These are phyloP conservation scores for Esperia sulphurella DNA, from an alignment of 2,888 invertebrate genomes.

Conservation along the genomic window DNA sequence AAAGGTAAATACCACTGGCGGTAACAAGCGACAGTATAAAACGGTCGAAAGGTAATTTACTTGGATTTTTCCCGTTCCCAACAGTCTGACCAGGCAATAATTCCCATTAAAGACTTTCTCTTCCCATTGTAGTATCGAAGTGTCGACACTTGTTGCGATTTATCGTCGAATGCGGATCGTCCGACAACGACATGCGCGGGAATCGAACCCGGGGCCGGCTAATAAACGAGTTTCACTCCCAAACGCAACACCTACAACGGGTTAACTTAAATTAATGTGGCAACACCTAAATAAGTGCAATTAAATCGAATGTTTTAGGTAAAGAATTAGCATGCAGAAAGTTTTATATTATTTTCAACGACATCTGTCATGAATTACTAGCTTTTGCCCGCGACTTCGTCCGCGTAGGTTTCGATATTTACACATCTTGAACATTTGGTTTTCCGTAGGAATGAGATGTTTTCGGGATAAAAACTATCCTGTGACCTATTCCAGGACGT, in stretches of 20 bases:
- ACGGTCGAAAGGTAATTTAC: conserved; percentile 24
- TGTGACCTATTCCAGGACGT: no score
- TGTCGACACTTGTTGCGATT: conserved; percentile 37
- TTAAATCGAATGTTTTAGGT: no score
- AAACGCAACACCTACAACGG: no score
- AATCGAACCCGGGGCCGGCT: conserved; percentile 1
- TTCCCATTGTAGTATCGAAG: conserved; percentile 66
- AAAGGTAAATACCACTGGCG: not conserved
- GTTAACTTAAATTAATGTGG: not conserved
- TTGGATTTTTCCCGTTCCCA: conserved; percentile 38
- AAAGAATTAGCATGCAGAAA: no score
- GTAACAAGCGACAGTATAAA: conserved; percentile 4
- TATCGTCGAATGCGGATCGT: conserved; percentile 5
- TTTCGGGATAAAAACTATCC: no score
- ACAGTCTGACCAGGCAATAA: conserved; percentile 15
- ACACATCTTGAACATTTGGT: no score
- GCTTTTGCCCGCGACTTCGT: no score
- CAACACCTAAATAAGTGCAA: not conserved
- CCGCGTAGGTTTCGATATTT: no score
- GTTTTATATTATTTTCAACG: no score
- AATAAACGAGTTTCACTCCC: conserved; percentile 1
- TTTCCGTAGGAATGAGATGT: no score
- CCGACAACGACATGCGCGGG: conserved; percentile 3
- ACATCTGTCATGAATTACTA: no score
- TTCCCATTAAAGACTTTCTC: conserved; percentile 65